A percentile compares a stretch with the other conserved stretches of the same genome.
Evolutionary conservation across 2,888 invertebrate genomes (phyloP).

Genomic region (Nomada hirtipes): DNA sequence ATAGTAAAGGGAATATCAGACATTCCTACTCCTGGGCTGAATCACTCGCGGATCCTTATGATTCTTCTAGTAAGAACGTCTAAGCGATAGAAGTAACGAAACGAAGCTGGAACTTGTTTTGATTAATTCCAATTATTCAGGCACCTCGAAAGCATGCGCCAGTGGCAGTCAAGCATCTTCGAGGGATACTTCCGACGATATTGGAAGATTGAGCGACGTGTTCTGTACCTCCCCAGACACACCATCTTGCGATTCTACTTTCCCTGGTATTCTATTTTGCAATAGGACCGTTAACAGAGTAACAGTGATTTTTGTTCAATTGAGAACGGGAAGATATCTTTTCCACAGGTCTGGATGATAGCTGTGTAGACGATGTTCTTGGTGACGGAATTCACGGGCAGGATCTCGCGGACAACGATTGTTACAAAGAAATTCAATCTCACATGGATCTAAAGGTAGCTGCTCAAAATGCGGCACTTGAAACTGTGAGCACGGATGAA

Average conservation of each 20-base stretch:
- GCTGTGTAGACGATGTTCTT: constrained; percentile 82
- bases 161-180: constrained; percentile 73
- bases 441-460: constrained; percentile 81
- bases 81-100: background rate
- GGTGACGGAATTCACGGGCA: constrained; percentile 85
- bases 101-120: background rate
- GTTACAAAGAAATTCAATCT: constrained; percentile 86
- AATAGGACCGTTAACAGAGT: background rate
- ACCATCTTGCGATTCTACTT: constrained; percentile 81
- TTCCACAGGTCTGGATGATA: constrained; percentile 81
- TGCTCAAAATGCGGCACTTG: constrained; percentile 72
- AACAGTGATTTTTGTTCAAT: background rate
- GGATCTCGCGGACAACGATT: constrained; percentile 85
- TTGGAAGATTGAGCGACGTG: constrained; percentile 76
- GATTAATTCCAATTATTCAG: background rate
- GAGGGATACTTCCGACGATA: constrained; percentile 74
- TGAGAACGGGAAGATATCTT: background rate
- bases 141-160: constrained; percentile 66
- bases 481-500: constrained; percentile 77
- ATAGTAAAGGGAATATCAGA: constrained; percentile 73
- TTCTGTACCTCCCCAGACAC: constrained; percentile 81
- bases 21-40: constrained; percentile 81
- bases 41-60: constrained; percentile 78
- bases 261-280: constrained; percentile 71
- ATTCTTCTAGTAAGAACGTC: constrained; percentile 75